Percentiles rank a stretch among this genome's conserved stretches.
phyloP scores from a whole-genome alignment of 2,797 vertebrate species.

The Lemur catta region DNA sequence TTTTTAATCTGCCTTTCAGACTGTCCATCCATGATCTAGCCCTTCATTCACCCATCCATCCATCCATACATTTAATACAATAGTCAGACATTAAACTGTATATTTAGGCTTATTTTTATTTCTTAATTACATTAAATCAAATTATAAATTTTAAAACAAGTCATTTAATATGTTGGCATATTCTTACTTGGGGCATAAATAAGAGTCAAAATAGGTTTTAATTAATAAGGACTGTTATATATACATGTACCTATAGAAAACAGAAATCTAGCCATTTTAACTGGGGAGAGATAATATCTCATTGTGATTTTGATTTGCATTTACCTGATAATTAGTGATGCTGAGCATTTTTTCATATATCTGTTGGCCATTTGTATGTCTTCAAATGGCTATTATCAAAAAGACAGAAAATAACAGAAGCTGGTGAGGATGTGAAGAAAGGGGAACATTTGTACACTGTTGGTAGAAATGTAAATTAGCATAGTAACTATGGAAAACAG shows the following conservation, averaged over 20 bases:
- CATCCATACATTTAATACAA: not conserved
- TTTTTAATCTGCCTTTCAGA: not conserved
- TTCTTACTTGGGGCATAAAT: not conserved
- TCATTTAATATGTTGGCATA: not conserved
- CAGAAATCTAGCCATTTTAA: not conserved
- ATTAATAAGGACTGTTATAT: not conserved
- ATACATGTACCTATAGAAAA: not conserved
- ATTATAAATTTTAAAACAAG: not conserved
- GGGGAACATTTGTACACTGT: not conserved
- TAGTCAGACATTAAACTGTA: not conserved
- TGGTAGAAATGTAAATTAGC: not conserved
- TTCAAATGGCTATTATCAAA: not conserved
- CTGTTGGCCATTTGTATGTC: not conserved
- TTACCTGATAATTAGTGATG: not conserved
- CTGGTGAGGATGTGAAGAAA: not conserved
- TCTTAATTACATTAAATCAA: not conserved
- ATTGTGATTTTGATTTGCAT: not conserved
- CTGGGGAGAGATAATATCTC: not conserved
- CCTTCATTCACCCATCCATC: not conserved
- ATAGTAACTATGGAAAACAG: not conserved
- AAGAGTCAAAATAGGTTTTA: not conserved
- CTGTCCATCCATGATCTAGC: too few species aligned
- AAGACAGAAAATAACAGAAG: not conserved
- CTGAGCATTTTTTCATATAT: not conserved
- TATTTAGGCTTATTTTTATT: not conserved